Evolutionary conservation across 2,113 vertebrate genomes (phyloP), one percentile per base, ranked within the genome.

Genomic region (Sapayoa aenigma): DNA sequence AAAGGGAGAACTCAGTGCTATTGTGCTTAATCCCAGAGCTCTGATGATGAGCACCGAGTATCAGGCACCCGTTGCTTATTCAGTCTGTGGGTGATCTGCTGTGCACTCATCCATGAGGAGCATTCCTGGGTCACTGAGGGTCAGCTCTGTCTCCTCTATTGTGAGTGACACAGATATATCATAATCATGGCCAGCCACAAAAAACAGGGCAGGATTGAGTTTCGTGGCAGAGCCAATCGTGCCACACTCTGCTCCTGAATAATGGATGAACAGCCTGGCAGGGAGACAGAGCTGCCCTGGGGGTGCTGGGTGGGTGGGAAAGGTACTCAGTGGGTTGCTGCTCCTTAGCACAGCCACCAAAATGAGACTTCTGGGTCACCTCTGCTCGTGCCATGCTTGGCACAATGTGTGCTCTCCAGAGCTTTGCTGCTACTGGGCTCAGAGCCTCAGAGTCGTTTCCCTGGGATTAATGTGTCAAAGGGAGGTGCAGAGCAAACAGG

Each of bases 261-360:
- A 93, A 96, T 95, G 95, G 35, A 97, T 81, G 82, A 82, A 25
- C 31, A 23, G 58, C 44, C 74, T 73, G 69, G 67, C 69, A 89
- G 52, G 60, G 73, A 67, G 9, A 15, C 18, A 21, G 88, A 89
- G 88, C 84, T 68, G 68, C 62, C 42, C 56, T 9, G 42, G 14
- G 55, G 63, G 31, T 35, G 44, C 7, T 1, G 31, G 28, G 33
- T 2, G 17, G 30, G 31, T 56, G 58, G 73, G 71, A 53, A 71
- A 39, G 49, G 37, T 19, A 9, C 41, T 28, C 15, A 22, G 10
- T 55, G 55, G 25, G 30, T 49, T 84, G 71, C 49, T 72, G 27
- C 30, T 63, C 50, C 60, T 42, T 6, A 47, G 39, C 59, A 49
- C 7, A 28, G 79, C 67, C 55, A 47, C 58, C 30, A 0, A 8